Evolutionary conservation across 2,888 invertebrate species (phyloP).

Genomic region (Balanococcus diminutus): DNA sequence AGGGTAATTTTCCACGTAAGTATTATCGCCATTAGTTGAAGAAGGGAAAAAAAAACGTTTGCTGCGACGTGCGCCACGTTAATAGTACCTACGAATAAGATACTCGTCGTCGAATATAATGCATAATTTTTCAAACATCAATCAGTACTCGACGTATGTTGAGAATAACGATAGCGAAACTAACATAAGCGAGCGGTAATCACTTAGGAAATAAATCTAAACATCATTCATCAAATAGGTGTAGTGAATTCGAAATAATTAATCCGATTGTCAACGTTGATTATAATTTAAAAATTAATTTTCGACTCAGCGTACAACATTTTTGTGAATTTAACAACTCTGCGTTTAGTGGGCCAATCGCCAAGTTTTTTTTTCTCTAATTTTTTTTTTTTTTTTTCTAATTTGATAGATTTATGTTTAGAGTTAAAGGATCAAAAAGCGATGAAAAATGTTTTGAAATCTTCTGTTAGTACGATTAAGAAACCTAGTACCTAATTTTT

Average conservation of each 20-base stretch:
- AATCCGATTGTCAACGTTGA: neutral
- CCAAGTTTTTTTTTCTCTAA: too few species aligned
- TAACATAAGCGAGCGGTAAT: neutral
- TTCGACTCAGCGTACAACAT: neutral
- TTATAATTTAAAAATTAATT: conserved; percentile 1
- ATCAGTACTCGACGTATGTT: neutral
- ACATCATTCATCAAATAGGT: neutral
- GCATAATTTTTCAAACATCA: neutral
- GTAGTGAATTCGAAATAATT: neutral
- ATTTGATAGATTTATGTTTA: too few species aligned
- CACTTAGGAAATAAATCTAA: neutral
- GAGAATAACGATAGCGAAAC: neutral
- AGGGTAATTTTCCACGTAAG: neutral
- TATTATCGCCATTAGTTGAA: neutral
- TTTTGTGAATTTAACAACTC: neutral
- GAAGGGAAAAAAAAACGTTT: neutral
- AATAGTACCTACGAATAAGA: too few species aligned
- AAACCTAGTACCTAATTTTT: too few species aligned
- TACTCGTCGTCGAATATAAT: neutral
- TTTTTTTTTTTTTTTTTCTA: too few species aligned
- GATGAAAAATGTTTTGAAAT: too few species aligned
- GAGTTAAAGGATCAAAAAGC: too few species aligned
- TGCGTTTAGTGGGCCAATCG: neutral
- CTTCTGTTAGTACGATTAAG: too few species aligned
- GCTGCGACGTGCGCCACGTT: neutral